Percentiles rank a stretch among this genome's conserved stretches.
Conservation (phyloP, 2,888 invertebrate species). For the Caenorhabditis sp. region DNA sequence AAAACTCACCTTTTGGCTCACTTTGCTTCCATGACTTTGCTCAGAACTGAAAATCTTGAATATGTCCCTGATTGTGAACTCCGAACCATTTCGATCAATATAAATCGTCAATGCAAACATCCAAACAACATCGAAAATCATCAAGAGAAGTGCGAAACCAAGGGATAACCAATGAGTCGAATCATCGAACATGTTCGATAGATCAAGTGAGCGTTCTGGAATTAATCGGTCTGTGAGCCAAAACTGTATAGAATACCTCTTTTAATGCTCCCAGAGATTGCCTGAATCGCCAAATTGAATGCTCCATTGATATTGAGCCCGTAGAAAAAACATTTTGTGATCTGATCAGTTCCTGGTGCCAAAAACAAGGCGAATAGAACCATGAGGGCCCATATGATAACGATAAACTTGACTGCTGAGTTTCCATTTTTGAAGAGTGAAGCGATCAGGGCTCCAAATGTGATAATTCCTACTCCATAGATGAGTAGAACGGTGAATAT, state of each 20-base stretch:
- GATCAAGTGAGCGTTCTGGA: slow-evolving; percentile 6
- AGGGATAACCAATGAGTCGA: slow-evolving; percentile 46
- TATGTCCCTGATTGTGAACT: slow-evolving; percentile 9
- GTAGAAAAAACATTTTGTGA: slow-evolving; percentile 30
- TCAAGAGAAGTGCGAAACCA: slow-evolving; percentile 64
- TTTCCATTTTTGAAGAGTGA: slow-evolving; percentile 44
- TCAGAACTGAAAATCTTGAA: background rate
- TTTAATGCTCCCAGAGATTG: slow-evolving; percentile 55
- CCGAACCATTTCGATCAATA: slow-evolving; percentile 32
- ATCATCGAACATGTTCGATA: slow-evolving; percentile 46
- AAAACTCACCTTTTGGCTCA: too few relatives aligned
- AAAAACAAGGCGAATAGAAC: slow-evolving; percentile 25
- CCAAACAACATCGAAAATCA: slow-evolving; percentile 59
- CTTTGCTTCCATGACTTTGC: slow-evolving; percentile 24
- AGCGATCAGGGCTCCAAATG: slow-evolving; percentile 44
- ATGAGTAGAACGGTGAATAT: too few relatives aligned
- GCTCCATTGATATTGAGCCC: slow-evolving; percentile 40
- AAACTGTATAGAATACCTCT: slow-evolving; percentile 27
- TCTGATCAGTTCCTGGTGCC: slow-evolving; percentile 26
- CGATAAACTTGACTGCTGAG: slow-evolving; percentile 37
- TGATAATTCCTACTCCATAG: slow-evolving; percentile 8
- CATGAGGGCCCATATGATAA: slow-evolving; percentile 22
- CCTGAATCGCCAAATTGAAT: slow-evolving; percentile 29
- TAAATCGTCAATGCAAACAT: slow-evolving; percentile 24
- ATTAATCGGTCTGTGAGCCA: background rate